Percentiles rank a stretch among this genome's conserved stretches.
Conservation (phyloP, 2,888 invertebrate species). For the Dicranocentrus wangi region DNA sequence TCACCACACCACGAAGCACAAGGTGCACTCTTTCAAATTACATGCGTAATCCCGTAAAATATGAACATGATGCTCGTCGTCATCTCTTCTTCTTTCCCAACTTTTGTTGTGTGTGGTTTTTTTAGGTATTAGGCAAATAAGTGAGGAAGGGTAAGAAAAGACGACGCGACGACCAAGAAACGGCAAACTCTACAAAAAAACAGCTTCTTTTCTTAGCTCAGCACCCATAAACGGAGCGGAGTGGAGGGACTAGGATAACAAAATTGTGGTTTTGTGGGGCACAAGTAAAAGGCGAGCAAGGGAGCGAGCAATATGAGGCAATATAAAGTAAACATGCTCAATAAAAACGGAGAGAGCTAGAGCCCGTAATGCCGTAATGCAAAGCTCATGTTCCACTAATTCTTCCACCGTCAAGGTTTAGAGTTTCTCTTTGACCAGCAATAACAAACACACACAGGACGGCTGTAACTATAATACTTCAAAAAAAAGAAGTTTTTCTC, state of each 20-base stretch:
- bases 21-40: slow-evolving; percentile 8
- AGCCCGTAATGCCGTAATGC: slow-evolving; percentile 23
- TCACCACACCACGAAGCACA: neutral
- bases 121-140: slow-evolving; percentile 21
- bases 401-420: slow-evolving; percentile 30
- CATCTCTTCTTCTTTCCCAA: neutral
- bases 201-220: neutral
- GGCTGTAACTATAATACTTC: too few species aligned
- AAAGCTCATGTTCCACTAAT: slow-evolving; percentile 38
- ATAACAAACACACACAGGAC: slow-evolving; percentile 17
- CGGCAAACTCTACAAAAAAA: neutral
- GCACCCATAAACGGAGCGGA: neutral
- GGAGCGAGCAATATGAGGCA: neutral
- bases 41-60: slow-evolving; percentile 17
- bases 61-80: too few species aligned
- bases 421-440: slow-evolving; percentile 35
- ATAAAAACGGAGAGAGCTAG: too few species aligned
- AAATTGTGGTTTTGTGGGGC: slow-evolving; percentile 48
- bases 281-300: slow-evolving; percentile 14
- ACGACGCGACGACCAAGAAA: too few species aligned
- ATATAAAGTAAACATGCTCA: slow-evolving; percentile 12
- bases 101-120: neutral
- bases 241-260: slow-evolving; percentile 39
- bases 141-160: slow-evolving; percentile 19
- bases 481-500: too few species aligned